Conservation (phyloP, 2,113 vertebrate genomes). For the Hipposideros armiger region DNA sequence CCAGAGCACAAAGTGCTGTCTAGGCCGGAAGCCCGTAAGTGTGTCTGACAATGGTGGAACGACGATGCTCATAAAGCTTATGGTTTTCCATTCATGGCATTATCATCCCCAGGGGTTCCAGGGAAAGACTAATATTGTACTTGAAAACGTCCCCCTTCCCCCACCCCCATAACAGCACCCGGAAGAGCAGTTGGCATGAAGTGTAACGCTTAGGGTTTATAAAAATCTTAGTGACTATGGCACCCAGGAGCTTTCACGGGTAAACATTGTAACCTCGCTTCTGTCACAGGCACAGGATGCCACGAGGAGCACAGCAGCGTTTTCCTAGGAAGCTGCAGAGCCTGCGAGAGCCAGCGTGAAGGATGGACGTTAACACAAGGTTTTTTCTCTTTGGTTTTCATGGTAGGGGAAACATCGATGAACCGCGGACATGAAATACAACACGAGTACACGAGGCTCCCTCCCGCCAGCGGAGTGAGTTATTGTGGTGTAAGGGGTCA, state of each 20-base stretch:
- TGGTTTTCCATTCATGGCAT: conserved; percentile 24
- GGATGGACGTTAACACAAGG: conserved; percentile 20
- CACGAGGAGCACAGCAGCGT: background rate
- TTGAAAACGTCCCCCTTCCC: background rate
- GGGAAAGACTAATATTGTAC: conserved; percentile 53
- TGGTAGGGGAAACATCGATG: background rate
- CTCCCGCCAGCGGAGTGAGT: background rate
- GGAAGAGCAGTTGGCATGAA: conserved; percentile 66
- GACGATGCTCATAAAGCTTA: conserved; percentile 7
- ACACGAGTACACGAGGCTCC: accelerated
- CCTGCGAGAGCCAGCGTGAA: background rate
- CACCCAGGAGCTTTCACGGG: conserved; percentile 46
- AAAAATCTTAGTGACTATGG: conserved; percentile 65
- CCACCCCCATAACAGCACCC: background rate
- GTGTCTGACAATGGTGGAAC: conserved; percentile 4
- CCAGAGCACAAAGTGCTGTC: background rate
- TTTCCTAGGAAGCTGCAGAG: conserved; percentile 16
- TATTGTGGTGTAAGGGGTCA: background rate
- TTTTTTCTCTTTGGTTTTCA: conserved; percentile 27
- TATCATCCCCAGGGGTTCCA: conserved; percentile 45
- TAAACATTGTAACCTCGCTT: conserved; percentile 29
- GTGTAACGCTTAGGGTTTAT: conserved; percentile 65
- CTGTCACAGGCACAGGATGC: background rate
- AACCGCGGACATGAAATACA: background rate
- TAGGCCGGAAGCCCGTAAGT: background rate